Conservation (phyloP, 1,140 invertebrate genomes). For the Drosophila albomicans region DNA sequence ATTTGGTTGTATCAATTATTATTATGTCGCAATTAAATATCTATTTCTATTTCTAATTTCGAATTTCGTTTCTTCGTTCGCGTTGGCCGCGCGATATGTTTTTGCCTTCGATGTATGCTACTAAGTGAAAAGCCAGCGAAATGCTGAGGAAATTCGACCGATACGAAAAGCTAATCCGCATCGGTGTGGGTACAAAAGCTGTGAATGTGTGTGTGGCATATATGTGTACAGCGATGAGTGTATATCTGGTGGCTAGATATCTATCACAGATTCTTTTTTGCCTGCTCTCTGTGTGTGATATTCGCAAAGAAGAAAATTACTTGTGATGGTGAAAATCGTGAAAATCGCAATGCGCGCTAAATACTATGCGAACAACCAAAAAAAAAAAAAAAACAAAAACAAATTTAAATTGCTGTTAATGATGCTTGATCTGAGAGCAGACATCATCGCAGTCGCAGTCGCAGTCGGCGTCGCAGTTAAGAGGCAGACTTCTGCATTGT, state of each 20-base stretch:
- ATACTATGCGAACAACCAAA: slow-evolving; percentile 12
- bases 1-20: slow-evolving; percentile 47
- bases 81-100: slow-evolving; percentile 79
- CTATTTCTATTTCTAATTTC: slow-evolving; percentile 71
- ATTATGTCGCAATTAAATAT: slow-evolving; percentile 44
- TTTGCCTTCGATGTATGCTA: slow-evolving; percentile 81
- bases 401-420: slow-evolving; percentile 59
- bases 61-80: slow-evolving; percentile 66
- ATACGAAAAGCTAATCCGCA: slow-evolving; percentile 50
- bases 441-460: not conserved
- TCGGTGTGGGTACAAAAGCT: slow-evolving; percentile 25
- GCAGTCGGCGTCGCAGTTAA: not conserved
- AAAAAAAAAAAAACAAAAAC: too few relatives aligned
- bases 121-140: slow-evolving; percentile 65
- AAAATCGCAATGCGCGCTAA: slow-evolving; percentile 10
- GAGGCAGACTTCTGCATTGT: slow-evolving; percentile 57
- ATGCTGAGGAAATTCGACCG: slow-evolving; percentile 41
- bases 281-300: slow-evolving; percentile 15
- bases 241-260: slow-evolving; percentile 1
- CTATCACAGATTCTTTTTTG: slow-evolving; percentile 10
- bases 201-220: not conserved
- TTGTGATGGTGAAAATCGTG: slow-evolving; percentile 30
- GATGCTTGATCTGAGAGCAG: slow-evolving; percentile 39
- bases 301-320: slow-evolving; percentile 34
- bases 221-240: not conserved